These are phyloP conservation scores for Achatina immaculata DNA, from an alignment of 1,140 invertebrate genomes.

Conservation along the genomic window DNA sequence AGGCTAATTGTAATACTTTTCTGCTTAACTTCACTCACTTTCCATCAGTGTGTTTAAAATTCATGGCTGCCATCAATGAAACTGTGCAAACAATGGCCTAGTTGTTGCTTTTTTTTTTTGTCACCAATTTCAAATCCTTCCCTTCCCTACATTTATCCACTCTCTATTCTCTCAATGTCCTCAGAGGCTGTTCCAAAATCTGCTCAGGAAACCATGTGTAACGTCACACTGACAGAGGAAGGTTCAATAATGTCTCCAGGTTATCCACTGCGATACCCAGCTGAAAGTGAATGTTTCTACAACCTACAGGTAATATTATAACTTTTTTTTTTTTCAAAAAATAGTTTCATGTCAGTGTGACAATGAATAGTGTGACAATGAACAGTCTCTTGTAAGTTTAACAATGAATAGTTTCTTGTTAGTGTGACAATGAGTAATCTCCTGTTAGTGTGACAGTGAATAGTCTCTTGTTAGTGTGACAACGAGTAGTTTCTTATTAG, in stretches of 20 bases:
- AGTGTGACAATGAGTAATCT: neutral
- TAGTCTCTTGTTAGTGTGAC: neutral
- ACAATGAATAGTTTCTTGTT: neutral
- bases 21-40: no score
- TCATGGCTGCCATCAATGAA: neutral
- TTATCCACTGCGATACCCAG: conserved; percentile 31
- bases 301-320: conserved; percentile 35
- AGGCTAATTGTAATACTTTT: no score
- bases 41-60: neutral
- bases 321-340: neutral
- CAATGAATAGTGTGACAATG: neutral
- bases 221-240: conserved; percentile 26
- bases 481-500: neutral
- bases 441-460: neutral
- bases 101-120: neutral
- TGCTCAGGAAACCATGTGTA: conserved; percentile 15
- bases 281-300: conserved; percentile 28
- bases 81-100: neutral
- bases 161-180: no score
- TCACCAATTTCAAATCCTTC: neutral
- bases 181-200: neutral
- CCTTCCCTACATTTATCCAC: no score
- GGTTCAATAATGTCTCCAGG: conserved; percentile 30
- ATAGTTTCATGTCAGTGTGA: neutral
- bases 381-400: neutral